Conservation (phyloP, 1,140 invertebrate genomes). For the Ceratosolen fusciceps region DNA sequence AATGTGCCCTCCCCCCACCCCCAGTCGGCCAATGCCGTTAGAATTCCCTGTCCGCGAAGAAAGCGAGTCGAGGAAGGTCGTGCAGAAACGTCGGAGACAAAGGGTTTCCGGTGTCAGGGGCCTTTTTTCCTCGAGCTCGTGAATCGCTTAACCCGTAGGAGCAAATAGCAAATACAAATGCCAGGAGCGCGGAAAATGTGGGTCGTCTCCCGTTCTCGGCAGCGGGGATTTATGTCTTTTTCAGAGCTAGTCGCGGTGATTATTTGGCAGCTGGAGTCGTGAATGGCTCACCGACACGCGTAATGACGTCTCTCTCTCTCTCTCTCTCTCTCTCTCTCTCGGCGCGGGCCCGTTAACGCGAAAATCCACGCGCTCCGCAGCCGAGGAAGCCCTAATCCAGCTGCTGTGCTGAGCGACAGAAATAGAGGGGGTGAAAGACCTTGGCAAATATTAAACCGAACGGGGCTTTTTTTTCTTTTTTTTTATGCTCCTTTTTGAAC, state of each 20-base stretch:
- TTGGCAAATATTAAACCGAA: slow-evolving; percentile 20
- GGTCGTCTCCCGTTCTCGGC: too few relatives aligned
- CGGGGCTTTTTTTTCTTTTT: not conserved
- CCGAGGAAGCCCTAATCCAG: slow-evolving; percentile 4
- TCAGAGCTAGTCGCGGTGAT: not conserved
- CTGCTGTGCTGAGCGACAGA: not conserved
- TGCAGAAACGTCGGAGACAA: not conserved
- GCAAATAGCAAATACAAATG: not conserved
- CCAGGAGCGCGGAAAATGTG: not conserved
- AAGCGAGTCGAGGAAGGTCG: too few relatives aligned
- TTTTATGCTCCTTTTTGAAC: not conserved
- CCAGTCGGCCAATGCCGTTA: too few relatives aligned
- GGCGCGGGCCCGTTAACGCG: not conserved
- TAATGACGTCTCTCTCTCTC: not conserved
- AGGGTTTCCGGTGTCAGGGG: not conserved
- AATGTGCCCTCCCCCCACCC: too few relatives aligned
- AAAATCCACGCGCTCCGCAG: not conserved
- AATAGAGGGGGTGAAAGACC: slow-evolving; percentile 16
- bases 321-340: too few relatives aligned
- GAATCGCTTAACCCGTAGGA: not conserved
- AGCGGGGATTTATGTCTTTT: not conserved
- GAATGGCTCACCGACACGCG: not conserved
- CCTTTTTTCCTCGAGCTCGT: not conserved
- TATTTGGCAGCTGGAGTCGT: not conserved
- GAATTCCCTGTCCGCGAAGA: too few relatives aligned